Evolutionary conservation across 2,888 invertebrate species (phyloP), one percentile per base, ranked within the genome.

Genomic region (Druceiella hillmani): DNA sequence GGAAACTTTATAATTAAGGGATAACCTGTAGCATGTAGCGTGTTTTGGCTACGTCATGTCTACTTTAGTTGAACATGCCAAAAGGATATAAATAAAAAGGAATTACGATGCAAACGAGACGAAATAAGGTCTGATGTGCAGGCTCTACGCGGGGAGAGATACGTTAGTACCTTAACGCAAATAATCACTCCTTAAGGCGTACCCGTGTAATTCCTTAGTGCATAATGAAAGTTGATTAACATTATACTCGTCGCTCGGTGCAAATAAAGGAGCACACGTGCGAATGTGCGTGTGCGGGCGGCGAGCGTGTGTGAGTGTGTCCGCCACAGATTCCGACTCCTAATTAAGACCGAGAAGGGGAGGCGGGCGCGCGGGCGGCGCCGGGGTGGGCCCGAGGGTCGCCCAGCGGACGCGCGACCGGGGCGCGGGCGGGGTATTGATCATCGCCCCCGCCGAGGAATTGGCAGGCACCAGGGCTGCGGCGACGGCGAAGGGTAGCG

Each of bases 271-370:
- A n/a, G 47, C 17, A 41, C 45, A 24, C 31, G 35, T 24, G 31
- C 17, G 36, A 12, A 16, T 9, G 33, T n/a, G n/a, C 31, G 35
- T 24, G 31, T 22, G 36, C 14, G 14, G 10, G 33, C n/a, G n/a
- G n/a, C 41, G 53, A 54, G 56, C 52, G 60, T 53, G 62, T 66
- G 71, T 69, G 74, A 72, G 81, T 79, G 81, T 81, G 83, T 82
- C 82, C 81, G 80, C 81, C 79, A 75, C 83, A 83, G 83, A 83
- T 82, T 82, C 81, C 78, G 79, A 80, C 79, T 81, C 80, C 83
- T 83, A 83, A 83, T 83, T 83, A 83, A 83, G 82, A 81, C 79
- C 72, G 77, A 77, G 80, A 76, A 74, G 70, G 58, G 58, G 59
- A 58, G 24, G 20, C 17, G 17, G n/a, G 32, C 13, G 28, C 37